These are phyloP conservation scores for Cylindroiulus punctatus DNA, from an alignment of 2,888 invertebrate species.

Conservation along the genomic window DNA sequence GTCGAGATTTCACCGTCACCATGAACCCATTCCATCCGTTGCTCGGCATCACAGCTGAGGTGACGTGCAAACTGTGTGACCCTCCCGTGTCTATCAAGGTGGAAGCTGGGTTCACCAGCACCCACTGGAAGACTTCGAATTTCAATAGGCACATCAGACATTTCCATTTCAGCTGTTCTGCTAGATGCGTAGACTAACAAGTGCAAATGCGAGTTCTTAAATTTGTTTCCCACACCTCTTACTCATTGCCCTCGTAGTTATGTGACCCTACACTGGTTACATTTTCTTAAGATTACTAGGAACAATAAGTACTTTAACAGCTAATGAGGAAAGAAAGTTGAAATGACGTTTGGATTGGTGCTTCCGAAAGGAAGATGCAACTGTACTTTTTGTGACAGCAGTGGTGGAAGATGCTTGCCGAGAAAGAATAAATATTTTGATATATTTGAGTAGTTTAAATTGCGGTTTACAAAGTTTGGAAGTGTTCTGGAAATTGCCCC, in stretches of 20 bases:
- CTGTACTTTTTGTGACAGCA: not conserved
- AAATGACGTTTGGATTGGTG: too few species aligned
- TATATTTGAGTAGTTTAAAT: not conserved
- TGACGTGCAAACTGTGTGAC: conserved; percentile 47
- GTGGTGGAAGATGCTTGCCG: not conserved
- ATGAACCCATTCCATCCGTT: conserved; percentile 22
- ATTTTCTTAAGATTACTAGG: too few species aligned
- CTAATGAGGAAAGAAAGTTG: too few species aligned
- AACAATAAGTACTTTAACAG: too few species aligned
- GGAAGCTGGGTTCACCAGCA: not conserved
- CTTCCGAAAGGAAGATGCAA: too few species aligned
- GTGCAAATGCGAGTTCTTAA: too few species aligned
- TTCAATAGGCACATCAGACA: conserved; percentile 12
- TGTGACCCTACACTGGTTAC: too few species aligned
- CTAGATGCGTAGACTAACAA: not conserved
- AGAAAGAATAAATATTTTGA: not conserved
- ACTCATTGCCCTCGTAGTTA: too few species aligned
- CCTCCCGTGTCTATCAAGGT: conserved; percentile 31
- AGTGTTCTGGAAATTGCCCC: not conserved
- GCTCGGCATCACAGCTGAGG: conserved; percentile 21
- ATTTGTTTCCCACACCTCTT: too few species aligned
- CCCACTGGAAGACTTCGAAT: conserved; percentile 15
- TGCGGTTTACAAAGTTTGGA: not conserved
- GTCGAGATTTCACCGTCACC: not conserved
- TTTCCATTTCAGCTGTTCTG: not conserved